Base-by-base conservation (phyloP, 2,113 vertebrate species). In the Antigone vipio region DNA sequence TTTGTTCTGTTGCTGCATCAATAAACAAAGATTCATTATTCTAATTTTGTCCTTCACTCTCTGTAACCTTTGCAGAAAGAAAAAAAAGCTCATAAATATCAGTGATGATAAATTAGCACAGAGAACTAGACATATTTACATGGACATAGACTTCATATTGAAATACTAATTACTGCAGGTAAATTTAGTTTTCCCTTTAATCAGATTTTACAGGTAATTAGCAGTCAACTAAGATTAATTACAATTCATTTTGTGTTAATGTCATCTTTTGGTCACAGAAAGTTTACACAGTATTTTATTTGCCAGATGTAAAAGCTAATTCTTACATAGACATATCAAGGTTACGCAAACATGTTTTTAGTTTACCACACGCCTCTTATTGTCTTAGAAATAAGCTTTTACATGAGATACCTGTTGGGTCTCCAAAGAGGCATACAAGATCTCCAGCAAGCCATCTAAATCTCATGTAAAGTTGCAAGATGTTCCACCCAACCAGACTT, bases 151-250 rank as follows among this genome's bases (percentile, higher is more conserved):
- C 67, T 89, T 94, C 94, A 92, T 95, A 97, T 58, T 38, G 45
- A 97, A 97, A 96, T 91, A 91, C 75, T 96, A 97, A 98, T 98
- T 97, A 93, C 77, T 91, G 76, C 56, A 97, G 93, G 97, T 93
- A 97, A 98, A 98, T 98, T 98, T 97, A 94, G 94, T 97, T 98
- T 98, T 98, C 97, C 74, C 85, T 96, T 96, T 98, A 97, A 98
- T 98, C 97, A 97, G 97, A 97, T 97, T 98, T 97, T 97, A 82
- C 96, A 98, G 97, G 97, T 98, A 98, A 98, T 98, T 98, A 98
- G 93, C 97, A 95, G 97, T 95, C 97, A 98, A 96, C 91, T 92
- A 97, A 97, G 96, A 98, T 95, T 97, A 98, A 98, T 98, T 98
- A 95, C 90, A 94, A 96, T 92, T 98, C 97, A 96, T 97, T 97